phyloP scores from a whole-genome alignment of 2,797 vertebrate genomes.

The Sebastes elongatus region DNA sequence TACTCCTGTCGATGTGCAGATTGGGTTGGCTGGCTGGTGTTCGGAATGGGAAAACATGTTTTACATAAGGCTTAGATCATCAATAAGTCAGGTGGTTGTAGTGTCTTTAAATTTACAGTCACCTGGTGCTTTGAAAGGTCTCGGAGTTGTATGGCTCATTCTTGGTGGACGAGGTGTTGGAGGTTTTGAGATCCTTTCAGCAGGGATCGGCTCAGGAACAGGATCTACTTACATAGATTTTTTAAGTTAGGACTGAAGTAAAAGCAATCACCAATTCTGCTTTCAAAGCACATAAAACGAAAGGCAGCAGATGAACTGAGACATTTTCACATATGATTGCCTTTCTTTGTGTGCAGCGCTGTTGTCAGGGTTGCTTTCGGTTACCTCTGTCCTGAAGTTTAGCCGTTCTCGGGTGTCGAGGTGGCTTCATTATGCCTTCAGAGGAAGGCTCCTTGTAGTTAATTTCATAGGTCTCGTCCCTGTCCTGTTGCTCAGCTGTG shows the following conservation, averaged over 20 bases:
- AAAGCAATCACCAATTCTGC: not conserved
- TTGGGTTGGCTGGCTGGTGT: not conserved
- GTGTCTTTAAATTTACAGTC: not conserved
- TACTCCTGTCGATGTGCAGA: not conserved
- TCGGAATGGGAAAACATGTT: not conserved
- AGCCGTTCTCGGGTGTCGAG: fast-evolving
- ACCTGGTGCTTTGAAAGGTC: conserved; percentile 3
- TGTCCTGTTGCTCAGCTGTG: not conserved
- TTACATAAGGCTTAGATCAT: not conserved
- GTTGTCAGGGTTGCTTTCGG: not conserved
- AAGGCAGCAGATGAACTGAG: not conserved
- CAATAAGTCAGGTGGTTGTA: not conserved
- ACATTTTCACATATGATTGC: not conserved
- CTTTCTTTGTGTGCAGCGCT: not conserved
- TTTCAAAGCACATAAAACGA: not conserved
- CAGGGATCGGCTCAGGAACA: not conserved
- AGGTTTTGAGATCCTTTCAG: not conserved
- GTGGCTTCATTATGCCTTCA: not conserved
- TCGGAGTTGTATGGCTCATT: not conserved
- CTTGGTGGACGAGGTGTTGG: not conserved
- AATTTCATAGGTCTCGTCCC: not conserved
- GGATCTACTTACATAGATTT: conserved; percentile 5
- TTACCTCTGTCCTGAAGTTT: conserved; percentile 8
- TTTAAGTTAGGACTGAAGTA: not conserved
- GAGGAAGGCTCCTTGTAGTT: not conserved